A percentile compares a stretch with the other conserved stretches of the same genome.
Conservation (phyloP, 2,797 vertebrate species). For the Pipistrellus nathusii region DNA sequence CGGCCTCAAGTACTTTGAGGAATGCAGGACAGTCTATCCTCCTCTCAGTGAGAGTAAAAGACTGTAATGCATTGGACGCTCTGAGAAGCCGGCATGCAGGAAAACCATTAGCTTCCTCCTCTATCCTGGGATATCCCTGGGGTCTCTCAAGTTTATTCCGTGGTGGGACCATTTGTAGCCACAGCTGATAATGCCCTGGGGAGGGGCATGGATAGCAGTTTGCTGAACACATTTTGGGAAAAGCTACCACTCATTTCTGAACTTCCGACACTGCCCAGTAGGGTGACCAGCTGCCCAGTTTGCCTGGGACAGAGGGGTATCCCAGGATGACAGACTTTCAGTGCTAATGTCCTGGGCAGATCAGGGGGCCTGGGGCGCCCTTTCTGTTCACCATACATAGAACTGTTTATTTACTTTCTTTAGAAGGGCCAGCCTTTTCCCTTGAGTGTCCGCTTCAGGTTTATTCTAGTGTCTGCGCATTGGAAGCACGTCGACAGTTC, state of each 20-base stretch:
- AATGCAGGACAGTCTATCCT: neutral
- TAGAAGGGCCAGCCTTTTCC: neutral
- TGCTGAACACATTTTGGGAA: slow-evolving; percentile 40
- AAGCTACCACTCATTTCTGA: neutral
- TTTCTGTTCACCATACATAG: neutral
- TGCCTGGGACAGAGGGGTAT: neutral
- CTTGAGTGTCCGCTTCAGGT: neutral
- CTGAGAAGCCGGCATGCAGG: neutral
- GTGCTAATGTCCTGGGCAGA: neutral
- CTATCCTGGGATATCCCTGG: slow-evolving; percentile 49
- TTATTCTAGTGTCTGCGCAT: neutral
- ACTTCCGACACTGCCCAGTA: neutral
- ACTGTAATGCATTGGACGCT: neutral
- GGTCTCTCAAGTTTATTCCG: slow-evolving; percentile 51
- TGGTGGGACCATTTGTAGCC: slow-evolving; percentile 24
- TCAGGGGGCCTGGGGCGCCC: neutral
- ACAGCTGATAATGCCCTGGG: slow-evolving; percentile 3
- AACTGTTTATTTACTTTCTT: slow-evolving; percentile 4
- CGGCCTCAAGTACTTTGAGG: neutral
- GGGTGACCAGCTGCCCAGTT: neutral
- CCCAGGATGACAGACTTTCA: neutral
- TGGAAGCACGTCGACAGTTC: neutral
- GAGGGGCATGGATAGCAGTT: slow-evolving; percentile 27
- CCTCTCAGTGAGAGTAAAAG: neutral
- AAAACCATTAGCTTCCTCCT: slow-evolving; percentile 50